Conservation (phyloP, 2,888 invertebrate genomes). For the Agelastica alni region DNA sequence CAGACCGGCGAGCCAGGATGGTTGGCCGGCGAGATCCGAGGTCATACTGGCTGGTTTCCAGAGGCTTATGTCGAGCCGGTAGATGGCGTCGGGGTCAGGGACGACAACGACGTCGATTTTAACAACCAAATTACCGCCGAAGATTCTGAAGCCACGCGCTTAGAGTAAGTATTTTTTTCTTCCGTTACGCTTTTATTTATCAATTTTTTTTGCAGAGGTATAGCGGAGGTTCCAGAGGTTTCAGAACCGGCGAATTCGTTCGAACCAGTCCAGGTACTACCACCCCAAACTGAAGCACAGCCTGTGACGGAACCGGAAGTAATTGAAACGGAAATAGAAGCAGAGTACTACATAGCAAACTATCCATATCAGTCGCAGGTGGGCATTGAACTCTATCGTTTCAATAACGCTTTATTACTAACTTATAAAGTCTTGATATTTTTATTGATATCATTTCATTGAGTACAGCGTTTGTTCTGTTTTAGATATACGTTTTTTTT, state of each 20-base stretch:
- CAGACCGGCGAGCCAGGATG: constrained; percentile 97
- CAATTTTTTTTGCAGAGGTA: constrained; percentile 61
- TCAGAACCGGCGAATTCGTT: constrained; percentile 37
- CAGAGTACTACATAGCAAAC: constrained; percentile 83
- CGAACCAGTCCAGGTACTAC: constrained; percentile 34
- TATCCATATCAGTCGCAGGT: constrained; percentile 83
- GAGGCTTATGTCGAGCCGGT: constrained; percentile 90
- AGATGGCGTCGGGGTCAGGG: constrained; percentile 56
- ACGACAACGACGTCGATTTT: constrained; percentile 29
- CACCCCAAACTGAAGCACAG: constrained; percentile 38
- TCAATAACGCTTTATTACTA: too few species aligned
- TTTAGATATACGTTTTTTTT: too few species aligned
- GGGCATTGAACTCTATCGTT: too few species aligned
- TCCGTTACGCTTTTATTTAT: background rate
- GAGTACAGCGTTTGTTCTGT: too few species aligned
- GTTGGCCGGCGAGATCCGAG: constrained; percentile 89
- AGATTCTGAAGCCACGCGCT: constrained; percentile 48
- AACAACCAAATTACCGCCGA: constrained; percentile 50
- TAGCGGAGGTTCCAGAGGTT: constrained; percentile 72
- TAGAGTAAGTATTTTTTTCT: constrained; percentile 58
- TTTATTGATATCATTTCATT: too few species aligned
- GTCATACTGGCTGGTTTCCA: constrained; percentile 95
- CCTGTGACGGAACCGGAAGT: background rate
- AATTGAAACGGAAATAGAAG: constrained; percentile 41
- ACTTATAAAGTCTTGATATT: too few species aligned